Evolutionary conservation across 1,140 invertebrate genomes (phyloP).

Genomic region (Octopus sinensis): DNA sequence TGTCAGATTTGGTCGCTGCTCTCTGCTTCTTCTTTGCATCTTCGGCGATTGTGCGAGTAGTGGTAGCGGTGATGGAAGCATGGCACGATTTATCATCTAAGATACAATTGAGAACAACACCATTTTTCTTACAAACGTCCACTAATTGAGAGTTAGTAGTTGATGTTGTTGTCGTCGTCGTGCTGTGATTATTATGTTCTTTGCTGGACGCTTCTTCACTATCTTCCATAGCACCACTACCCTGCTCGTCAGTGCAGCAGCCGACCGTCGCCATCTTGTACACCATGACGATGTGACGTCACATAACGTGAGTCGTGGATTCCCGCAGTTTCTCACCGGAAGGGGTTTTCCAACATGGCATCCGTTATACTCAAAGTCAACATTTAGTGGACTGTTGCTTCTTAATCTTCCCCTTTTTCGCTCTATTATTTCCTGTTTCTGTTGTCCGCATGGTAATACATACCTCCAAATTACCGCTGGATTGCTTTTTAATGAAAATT

Average conservation of each 20-base stretch:
- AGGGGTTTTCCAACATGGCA: neutral
- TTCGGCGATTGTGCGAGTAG: neutral
- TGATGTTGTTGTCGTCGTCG: neutral
- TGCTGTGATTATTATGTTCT: neutral
- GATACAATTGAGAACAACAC: neutral
- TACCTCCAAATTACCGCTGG: neutral
- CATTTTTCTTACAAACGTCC: neutral
- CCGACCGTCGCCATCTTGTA: conserved; percentile 9
- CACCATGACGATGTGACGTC: conserved; percentile 8
- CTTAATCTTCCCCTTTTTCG: neutral
- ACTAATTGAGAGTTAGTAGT: neutral
- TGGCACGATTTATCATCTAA: neutral
- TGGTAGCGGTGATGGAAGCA: neutral
- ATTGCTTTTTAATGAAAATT: no score
- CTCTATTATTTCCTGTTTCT: neutral
- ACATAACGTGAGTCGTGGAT: neutral
- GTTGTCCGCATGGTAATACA: neutral
- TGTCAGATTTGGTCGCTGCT: neutral
- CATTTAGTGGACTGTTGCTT: neutral
- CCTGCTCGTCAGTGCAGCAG: neutral
- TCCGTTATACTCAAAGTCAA: neutral
- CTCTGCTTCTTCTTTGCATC: neutral
- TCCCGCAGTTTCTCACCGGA: conserved; percentile 3
- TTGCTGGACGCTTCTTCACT: no score
- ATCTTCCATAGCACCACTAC: neutral